Percentiles rank a stretch among this genome's conserved stretches.
These are phyloP conservation scores for Tilapia sparmanii DNA, from an alignment of 2,113 vertebrate species.

Conservation along the genomic window DNA sequence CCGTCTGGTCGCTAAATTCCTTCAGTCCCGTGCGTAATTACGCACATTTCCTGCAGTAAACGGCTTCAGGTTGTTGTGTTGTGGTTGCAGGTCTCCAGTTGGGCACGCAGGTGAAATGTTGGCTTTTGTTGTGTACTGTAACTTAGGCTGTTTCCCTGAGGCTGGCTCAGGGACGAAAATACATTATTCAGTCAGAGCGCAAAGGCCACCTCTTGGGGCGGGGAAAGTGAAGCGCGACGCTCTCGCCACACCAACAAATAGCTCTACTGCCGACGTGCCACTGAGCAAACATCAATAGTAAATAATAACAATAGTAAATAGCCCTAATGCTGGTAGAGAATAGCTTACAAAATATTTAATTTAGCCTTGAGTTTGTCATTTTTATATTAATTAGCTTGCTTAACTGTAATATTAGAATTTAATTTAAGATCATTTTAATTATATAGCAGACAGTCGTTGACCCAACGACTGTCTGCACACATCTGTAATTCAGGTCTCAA, in stretches of 20 bases:
- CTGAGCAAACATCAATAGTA: background rate
- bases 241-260: background rate
- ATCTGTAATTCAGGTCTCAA: background rate
- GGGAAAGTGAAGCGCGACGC: background rate
- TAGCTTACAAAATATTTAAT: background rate
- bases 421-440: background rate
- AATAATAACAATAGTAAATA: background rate
- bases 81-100: background rate
- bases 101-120: slow-evolving; percentile 3
- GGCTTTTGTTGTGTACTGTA: slow-evolving; percentile 33
- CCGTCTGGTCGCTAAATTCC: background rate
- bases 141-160: slow-evolving; percentile 33
- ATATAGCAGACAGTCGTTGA: background rate
- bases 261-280: background rate
- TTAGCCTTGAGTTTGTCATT: background rate
- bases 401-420: background rate
- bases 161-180: slow-evolving; percentile 18
- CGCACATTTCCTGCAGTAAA: background rate
- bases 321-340: background rate
- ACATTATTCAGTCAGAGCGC: slow-evolving; percentile 32
- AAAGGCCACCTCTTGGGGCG: slow-evolving; percentile 7
- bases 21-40: slow-evolving; percentile 22
- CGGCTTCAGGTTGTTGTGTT: background rate
- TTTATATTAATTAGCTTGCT: background rate
- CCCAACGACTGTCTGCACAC: no score